Percentiles rank a stretch among this genome's conserved stretches.
Evolutionary conservation across 35 echinoderm and acorn worm species (phyloP).

Genomic region (Lytechinus pictus): DNA sequence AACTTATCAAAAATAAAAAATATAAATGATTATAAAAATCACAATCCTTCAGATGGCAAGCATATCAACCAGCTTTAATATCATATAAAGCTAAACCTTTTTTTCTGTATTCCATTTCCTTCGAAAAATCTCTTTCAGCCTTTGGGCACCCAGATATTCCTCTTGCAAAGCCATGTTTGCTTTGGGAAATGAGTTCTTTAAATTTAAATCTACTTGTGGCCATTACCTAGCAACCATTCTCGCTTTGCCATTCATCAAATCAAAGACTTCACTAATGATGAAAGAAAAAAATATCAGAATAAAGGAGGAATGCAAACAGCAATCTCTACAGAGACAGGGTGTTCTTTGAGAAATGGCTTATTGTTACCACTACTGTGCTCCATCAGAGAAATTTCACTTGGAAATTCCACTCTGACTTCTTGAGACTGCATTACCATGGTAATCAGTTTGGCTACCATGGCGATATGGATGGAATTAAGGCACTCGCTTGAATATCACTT

Average conservation of each 20-base stretch:
- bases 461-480: neutral
- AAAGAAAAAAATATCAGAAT: neutral
- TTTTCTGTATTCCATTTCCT: no score
- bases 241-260: no score
- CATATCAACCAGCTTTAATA: no score
- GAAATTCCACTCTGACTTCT: neutral
- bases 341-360: neutral
- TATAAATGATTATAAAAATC: no score
- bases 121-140: no score
- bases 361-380: neutral
- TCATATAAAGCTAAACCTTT: no score
- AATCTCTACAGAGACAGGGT: neutral
- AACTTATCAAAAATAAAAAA: no score
- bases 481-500: neutral
- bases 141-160: no score
- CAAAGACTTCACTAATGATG: no score
- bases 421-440: neutral
- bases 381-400: neutral
- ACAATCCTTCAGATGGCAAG: no score
- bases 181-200: neutral
- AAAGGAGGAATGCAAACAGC: neutral
- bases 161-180: neutral
- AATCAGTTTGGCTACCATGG: neutral
- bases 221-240: neutral
- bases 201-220: neutral